Evolutionary conservation across 2,888 invertebrate genomes (phyloP).

Genomic region (Apodemia zela): DNA sequence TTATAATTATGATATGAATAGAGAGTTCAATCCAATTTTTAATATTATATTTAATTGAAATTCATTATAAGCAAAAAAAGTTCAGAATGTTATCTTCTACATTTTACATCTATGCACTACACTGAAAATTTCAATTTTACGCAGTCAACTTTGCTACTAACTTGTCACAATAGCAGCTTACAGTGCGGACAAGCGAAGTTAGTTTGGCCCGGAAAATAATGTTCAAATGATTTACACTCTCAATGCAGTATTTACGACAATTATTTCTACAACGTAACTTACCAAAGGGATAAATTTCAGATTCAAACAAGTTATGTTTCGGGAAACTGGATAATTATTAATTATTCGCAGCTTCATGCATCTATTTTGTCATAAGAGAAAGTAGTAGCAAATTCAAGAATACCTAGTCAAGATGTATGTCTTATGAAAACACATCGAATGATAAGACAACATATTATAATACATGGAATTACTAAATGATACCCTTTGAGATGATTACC

Average conservation of each 20-base stretch:
- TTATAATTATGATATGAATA: too few species aligned
- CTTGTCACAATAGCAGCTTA: background rate
- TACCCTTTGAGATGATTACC: conserved; percentile 20
- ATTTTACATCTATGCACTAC: too few species aligned
- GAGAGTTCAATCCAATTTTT: too few species aligned
- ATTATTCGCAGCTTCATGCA: background rate
- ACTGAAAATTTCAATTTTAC: too few species aligned
- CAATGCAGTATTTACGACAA: background rate
- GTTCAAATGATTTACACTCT: background rate
- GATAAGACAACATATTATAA: background rate
- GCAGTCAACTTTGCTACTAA: background rate
- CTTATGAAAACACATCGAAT: background rate
- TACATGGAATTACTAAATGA: conserved; percentile 1
- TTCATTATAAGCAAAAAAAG: too few species aligned
- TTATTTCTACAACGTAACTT: background rate
- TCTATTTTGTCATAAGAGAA: background rate
- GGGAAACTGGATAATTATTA: too few species aligned
- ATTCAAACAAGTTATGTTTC: background rate
- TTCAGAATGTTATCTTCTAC: too few species aligned
- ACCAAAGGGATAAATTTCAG: background rate
- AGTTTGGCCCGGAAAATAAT: background rate
- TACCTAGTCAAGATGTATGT: background rate
- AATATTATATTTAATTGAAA: too few species aligned
- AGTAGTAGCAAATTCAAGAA: background rate
- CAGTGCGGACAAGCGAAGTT: background rate